Percentiles rank a stretch among this genome's conserved stretches.
These are phyloP conservation scores for Galagoides demidoff DNA, from an alignment of 2,797 vertebrate genomes.

Conservation along the genomic window DNA sequence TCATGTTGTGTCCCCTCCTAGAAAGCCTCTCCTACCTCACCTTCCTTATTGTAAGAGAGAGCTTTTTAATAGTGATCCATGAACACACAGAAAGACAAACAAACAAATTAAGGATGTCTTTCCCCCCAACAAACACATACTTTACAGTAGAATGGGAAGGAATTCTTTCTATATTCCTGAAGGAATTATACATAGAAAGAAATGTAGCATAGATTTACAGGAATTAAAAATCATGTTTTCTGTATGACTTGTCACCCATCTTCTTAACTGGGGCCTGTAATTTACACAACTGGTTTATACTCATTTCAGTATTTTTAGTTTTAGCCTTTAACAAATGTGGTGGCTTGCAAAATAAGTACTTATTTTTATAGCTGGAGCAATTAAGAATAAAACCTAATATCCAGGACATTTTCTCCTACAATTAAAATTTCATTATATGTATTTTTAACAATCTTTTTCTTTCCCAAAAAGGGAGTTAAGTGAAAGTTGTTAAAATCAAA, in stretches of 20 bases:
- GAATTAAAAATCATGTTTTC: constrained; percentile 27
- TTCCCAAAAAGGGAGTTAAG: not conserved
- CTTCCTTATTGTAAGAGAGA: not conserved
- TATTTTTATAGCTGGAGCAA: constrained; percentile 55
- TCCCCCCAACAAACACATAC: not conserved
- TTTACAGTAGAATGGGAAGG: not conserved
- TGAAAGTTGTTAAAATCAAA: not conserved
- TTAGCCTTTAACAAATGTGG: constrained; percentile 12
- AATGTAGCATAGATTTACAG: not conserved
- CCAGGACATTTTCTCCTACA: not conserved
- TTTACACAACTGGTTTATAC: constrained; percentile 31
- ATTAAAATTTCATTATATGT: constrained; percentile 12
- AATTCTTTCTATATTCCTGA: not conserved
- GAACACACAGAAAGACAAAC: not conserved
- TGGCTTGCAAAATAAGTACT: constrained; percentile 54
- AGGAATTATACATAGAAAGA: constrained; percentile 36
- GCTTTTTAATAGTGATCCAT: not conserved
- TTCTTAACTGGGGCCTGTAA: constrained; percentile 8
- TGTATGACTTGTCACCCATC: not conserved
- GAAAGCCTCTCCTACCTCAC: not conserved
- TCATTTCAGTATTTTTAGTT: constrained; percentile 44
- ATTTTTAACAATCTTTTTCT: not conserved
- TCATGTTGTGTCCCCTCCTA: not conserved
- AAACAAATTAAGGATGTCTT: not conserved
- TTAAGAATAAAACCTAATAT: constrained; percentile 51